Conservation (phyloP, 1,140 invertebrate genomes). For the Dinoponera quadriceps region DNA sequence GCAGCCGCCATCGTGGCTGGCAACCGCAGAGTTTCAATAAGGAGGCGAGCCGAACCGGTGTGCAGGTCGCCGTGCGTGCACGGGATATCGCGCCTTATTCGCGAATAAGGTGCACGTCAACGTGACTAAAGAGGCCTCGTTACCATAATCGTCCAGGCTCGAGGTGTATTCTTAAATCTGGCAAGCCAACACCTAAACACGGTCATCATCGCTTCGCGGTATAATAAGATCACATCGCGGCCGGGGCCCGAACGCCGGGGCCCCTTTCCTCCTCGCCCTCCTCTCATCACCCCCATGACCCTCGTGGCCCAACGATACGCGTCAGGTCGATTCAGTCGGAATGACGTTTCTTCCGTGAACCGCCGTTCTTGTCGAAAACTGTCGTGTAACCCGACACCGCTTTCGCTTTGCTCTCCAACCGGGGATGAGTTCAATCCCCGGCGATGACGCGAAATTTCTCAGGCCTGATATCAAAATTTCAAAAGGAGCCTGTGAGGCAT, state of each 20-base stretch:
- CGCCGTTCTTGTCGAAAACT: background rate
- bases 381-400: background rate
- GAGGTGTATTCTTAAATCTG: constrained; percentile 82
- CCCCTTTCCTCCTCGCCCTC: background rate
- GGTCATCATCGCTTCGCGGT: constrained; percentile 79
- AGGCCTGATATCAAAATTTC: no score
- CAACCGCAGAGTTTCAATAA: constrained; percentile 72
- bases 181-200: constrained; percentile 82
- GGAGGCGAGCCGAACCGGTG: constrained; percentile 48
- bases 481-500: no score
- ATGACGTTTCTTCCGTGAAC: constrained; percentile 26
- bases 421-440: background rate
- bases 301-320: constrained; percentile 63
- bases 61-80: constrained; percentile 19
- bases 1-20: constrained; percentile 55
- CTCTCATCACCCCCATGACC: constrained; percentile 70
- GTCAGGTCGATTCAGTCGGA: constrained; percentile 43
- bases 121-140: constrained; percentile 80
- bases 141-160: constrained; percentile 78
- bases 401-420: background rate
- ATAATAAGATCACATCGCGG: constrained; percentile 81
- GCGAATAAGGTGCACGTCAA: constrained; percentile 76
- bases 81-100: constrained; percentile 48
- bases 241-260: constrained; percentile 60
- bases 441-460: no score